Base-by-base conservation (phyloP, 2,113 vertebrate genomes). In the Romanogobio albipinnatus region DNA sequence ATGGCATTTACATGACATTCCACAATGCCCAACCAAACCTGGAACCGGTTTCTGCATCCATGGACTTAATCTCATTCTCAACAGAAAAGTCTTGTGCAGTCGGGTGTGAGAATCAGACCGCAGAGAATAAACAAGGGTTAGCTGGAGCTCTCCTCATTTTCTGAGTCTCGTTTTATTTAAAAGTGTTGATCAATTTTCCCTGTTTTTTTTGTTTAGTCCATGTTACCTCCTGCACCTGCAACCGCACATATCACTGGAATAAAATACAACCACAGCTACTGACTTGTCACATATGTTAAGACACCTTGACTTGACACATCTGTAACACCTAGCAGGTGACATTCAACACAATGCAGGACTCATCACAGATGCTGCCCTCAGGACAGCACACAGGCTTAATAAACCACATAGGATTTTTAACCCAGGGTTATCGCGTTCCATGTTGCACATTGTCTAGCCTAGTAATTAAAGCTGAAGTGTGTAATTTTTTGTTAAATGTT, bases 1-100 rank as follows among this genome's bases (percentile, higher is more conserved):
- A 17, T 89, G 59, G 82, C 70, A 85, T 87, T 87, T 84, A 82
- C 76, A 36, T 83, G 87, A 66, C 64, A 82, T 84, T 86, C 62
- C 49, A 14, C 76, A 51, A 29, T 33, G 68, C 56, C 86, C 33
- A 29, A 24, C n/a, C 53, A 81, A 75, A 66, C 58, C 82, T 61
- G 47, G 10, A 33, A 78, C 73, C 6, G 33, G 43, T 45, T 26
- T 62, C 56, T 61, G 17, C 77, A 76, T 87, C 81, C 26, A 8
- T 33, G 64, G 33, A 45, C 43, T 61, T 81, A 84, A 84, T 71
- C 82, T 82, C 79, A 36, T 51, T 70, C 80, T 78, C 62, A 75
- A 29, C 45, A 11, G 56, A 53, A 9, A 68, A 56, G 33, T 70
- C 24, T 61, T 29, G 78, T 64, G 36, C 24, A 53, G 9, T 36